phyloP scores from a whole-genome alignment of 1,140 invertebrate species.

The Oedothorax gibbosus region DNA sequence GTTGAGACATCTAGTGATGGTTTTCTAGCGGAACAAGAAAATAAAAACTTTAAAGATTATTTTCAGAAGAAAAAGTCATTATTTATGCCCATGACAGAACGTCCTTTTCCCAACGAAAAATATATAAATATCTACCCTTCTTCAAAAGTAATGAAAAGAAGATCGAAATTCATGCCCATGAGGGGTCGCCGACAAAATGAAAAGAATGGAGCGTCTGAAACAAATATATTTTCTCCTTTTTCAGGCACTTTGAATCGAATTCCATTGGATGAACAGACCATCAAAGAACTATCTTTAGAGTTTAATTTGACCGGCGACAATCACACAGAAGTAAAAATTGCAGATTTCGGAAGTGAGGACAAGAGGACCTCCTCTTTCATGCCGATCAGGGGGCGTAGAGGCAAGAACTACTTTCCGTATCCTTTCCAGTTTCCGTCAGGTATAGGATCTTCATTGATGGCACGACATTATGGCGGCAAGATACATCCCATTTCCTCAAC shows the following conservation, averaged over 20 bases:
- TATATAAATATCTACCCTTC: neutral
- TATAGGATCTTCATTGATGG: constrained; percentile 25
- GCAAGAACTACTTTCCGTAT: constrained; percentile 7
- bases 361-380: constrained; percentile 30
- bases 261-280: neutral
- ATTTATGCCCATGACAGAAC: constrained; percentile 41
- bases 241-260: neutral
- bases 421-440: constrained; percentile 22
- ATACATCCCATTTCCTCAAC: neutral
- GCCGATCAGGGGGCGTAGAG: constrained; percentile 32
- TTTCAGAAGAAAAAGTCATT: neutral
- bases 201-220: no score
- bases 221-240: neutral
- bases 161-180: constrained; percentile 50
- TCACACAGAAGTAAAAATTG: neutral
- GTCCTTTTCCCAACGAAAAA: neutral
- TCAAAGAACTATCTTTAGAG: neutral
- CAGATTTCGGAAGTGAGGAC: neutral
- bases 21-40: no score
- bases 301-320: neutral
- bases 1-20: no score
- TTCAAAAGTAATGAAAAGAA: constrained; percentile 1
- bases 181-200: constrained; percentile 15
- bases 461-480: neutral
- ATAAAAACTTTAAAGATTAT: no score